Evolutionary conservation across 2,113 vertebrate species (phyloP).

Genomic region (Catagonus wagneri): DNA sequence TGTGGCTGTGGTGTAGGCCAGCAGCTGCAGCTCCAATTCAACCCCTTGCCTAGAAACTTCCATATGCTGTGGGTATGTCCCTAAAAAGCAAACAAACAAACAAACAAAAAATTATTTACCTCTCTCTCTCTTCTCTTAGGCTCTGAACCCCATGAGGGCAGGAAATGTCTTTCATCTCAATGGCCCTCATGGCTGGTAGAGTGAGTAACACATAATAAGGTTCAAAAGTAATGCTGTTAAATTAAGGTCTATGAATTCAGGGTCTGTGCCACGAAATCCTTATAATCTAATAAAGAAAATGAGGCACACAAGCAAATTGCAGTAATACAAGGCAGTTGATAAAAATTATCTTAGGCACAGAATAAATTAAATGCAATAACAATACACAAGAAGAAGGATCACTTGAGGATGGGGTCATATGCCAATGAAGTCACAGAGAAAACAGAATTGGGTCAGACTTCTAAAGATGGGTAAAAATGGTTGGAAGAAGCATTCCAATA

Average conservation of each 20-base stretch:
- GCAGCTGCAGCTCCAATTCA: too few species aligned
- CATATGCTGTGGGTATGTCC: too few species aligned
- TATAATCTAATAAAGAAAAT: not conserved
- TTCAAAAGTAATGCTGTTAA: constrained; percentile 16
- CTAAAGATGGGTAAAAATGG: not conserved
- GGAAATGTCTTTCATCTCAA: not conserved
- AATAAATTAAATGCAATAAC: constrained; percentile 16
- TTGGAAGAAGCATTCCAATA: not conserved
- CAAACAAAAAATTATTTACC: too few species aligned
- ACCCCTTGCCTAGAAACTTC: too few species aligned
- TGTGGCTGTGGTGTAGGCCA: too few species aligned
- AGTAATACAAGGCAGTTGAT: not conserved
- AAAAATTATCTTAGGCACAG: not conserved
- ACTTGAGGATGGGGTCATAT: not conserved
- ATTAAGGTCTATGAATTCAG: not conserved
- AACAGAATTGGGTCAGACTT: constrained; percentile 18
- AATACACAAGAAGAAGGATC: not conserved
- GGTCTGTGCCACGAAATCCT: not conserved
- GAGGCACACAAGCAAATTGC: not conserved
- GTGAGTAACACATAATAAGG: not conserved
- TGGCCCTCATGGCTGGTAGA: not conserved
- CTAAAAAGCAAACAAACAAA: too few species aligned
- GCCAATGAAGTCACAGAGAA: constrained; percentile 1
- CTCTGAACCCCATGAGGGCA: not conserved
- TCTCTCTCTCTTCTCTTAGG: not conserved